Evolutionary conservation across 2,888 invertebrate genomes (phyloP), one percentile per base, ranked within the genome.

Genomic region (Actias luna): DNA sequence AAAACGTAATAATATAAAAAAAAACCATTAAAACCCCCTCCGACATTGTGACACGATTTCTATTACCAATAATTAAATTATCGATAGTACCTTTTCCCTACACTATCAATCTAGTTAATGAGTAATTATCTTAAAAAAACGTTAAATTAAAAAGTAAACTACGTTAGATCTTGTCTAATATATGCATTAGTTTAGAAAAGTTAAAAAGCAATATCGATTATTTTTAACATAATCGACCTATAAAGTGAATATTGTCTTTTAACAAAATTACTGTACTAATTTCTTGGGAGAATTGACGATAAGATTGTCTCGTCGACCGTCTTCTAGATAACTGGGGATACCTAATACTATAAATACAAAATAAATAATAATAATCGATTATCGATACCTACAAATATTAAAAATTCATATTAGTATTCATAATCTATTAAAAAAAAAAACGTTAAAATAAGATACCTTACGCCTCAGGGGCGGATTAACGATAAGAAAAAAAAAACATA

Each of bases 211-310:
- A 25, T 25, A 50, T 25, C 25, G 46, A 50, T 25, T 12, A 22
- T 42, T 42, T 50, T 50, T 50, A 2, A 25, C 16, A 25, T 25
- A 25, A 25, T 50, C 46, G 25, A 50, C 10, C 22, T 25, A 25
- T 50, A 25, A 50, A 50, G 12, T 50, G 12, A 50, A 50, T 50
- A 50, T 50, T 50, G 46, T 50, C 46, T 50, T 50, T 50, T 50
- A 25, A 12, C 25, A 50, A 22, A 50, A 50, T 50, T 50, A 50
- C 22, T n/a, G 25, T 25, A 22, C 22, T 50, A 50, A 42, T 50
- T 42, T 50, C 4, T 12, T 10, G 12, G 46, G 22, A 4, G 14
- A 50, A 50, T 50, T 50, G 12, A 12, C 46, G 22, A 50, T 12
- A 50, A 50, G 22, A n/a, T n/a, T n/a, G n/a, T n/a, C n/a, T n/a